These are phyloP conservation scores for Ectemnius cavifrons DNA, from an alignment of 2,888 invertebrate species.

Conservation along the genomic window DNA sequence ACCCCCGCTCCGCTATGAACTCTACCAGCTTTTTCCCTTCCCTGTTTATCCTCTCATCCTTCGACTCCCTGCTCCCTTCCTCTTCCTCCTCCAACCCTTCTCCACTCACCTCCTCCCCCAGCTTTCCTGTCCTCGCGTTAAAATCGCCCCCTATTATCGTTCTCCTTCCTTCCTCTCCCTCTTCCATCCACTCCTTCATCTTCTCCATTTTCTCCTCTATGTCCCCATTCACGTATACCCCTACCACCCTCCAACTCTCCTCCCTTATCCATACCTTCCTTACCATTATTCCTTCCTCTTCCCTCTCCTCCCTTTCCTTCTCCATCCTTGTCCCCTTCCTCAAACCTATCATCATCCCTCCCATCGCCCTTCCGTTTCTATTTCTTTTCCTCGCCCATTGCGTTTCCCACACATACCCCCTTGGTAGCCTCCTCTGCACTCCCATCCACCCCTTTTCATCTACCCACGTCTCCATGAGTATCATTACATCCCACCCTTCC, in stretches of 20 bases:
- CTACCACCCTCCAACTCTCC: conserved; percentile 14
- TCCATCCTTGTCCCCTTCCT: conserved; percentile 6
- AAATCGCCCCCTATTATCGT: conserved; percentile 25
- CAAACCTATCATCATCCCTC: conserved; percentile 18
- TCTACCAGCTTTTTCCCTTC: conserved; percentile 30
- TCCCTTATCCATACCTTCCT: too few species aligned
- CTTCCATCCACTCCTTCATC: background rate
- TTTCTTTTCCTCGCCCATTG: conserved; percentile 13
- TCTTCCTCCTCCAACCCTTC: conserved; percentile 8
- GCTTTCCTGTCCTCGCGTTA: conserved; percentile 30
- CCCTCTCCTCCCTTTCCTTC: background rate
- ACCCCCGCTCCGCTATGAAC: conserved; percentile 32
- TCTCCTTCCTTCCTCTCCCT: background rate
- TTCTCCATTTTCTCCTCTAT: background rate
- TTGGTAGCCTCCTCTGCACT: conserved; percentile 23
- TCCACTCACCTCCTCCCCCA: conserved; percentile 8
- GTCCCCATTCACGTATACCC: conserved; percentile 13
- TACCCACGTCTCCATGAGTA: conserved; percentile 47
- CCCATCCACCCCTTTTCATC: conserved; percentile 43
- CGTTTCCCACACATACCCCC: too few species aligned
- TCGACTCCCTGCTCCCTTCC: background rate
- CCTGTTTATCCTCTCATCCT: conserved; percentile 12
- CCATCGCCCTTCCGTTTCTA: background rate
- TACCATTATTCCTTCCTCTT: conserved; percentile 9
- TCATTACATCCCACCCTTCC: conserved; percentile 38